Percentiles rank a stretch among this genome's conserved stretches.
phyloP scores from a whole-genome alignment of 1,140 invertebrate species.

The Thaumetopoea pityocampa region DNA sequence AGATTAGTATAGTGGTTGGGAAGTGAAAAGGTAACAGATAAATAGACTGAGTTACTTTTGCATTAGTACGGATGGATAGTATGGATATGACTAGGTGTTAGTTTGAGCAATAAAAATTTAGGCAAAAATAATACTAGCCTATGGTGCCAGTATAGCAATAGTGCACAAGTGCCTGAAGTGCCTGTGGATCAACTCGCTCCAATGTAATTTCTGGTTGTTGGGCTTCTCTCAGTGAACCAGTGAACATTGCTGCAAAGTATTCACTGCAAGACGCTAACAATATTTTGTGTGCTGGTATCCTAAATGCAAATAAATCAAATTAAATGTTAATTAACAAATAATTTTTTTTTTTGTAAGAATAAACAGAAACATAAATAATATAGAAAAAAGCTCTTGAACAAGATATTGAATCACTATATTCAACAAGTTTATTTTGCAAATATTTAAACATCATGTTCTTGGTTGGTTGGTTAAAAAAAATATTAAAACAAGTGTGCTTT shows the following conservation, averaged over 20 bases:
- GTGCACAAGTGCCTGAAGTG: constrained; percentile 87
- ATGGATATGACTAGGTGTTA: no score
- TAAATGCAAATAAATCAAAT: constrained; percentile 31
- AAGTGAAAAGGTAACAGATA: no score
- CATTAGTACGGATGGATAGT: no score
- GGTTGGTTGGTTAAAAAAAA: no score
- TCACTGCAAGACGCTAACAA: constrained; percentile 93
- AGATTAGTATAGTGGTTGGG: no score
- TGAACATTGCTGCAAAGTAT: constrained; percentile 98
- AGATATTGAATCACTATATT: no score
- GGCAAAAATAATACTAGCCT: constrained; percentile 36
- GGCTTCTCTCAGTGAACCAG: constrained; percentile 89
- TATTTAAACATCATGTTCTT: no score
- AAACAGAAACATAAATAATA: neutral
- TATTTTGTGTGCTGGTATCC: constrained; percentile 80
- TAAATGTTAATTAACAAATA: neutral
- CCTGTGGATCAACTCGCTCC: constrained; percentile 89
- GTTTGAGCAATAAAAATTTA: no score
- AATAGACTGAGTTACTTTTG: no score
- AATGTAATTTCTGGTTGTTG: constrained; percentile 89
- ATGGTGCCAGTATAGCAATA: constrained; percentile 93
- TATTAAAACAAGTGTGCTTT: no score
- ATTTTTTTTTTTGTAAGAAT: neutral
- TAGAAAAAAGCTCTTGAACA: no score
- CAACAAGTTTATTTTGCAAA: no score